Conservation (phyloP, 2,797 vertebrate species). For the Cryptoprocta ferox region DNA sequence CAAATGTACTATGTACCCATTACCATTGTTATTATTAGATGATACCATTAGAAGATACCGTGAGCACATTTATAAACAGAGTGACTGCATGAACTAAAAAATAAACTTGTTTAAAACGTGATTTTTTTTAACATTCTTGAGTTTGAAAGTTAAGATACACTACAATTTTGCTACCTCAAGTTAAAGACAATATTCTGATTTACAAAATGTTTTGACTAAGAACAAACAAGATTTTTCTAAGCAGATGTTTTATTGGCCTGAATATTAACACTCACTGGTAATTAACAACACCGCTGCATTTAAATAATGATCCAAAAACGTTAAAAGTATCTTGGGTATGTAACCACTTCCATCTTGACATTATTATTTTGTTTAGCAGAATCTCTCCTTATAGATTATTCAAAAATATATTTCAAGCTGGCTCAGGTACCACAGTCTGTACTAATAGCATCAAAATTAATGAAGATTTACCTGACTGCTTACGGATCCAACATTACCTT, state of each 20-base stretch:
- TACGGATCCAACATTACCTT: background rate
- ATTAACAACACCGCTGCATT: slow-evolving; percentile 9
- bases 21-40: slow-evolving; percentile 32
- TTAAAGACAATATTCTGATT: slow-evolving; percentile 59
- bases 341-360: slow-evolving; percentile 42
- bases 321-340: slow-evolving; percentile 28
- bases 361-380: slow-evolving; percentile 56
- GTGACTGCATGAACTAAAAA: background rate
- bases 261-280: slow-evolving; percentile 40
- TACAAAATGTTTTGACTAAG: slow-evolving; percentile 20
- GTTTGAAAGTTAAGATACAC: slow-evolving; percentile 30
- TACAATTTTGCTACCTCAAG: slow-evolving; percentile 34
- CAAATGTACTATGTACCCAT: slow-evolving; percentile 17
- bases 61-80: slow-evolving; percentile 1
- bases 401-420: slow-evolving; percentile 49
- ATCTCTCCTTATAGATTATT: slow-evolving; percentile 40
- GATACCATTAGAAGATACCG: background rate
- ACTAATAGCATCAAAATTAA: slow-evolving; percentile 31
- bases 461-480: background rate
- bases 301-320: slow-evolving; percentile 37
- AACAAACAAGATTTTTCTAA: slow-evolving; percentile 9
- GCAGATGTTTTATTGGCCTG: background rate
- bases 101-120: background rate
- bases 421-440: slow-evolving; percentile 34
- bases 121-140: background rate